A percentile compares a stretch with the other conserved stretches of the same genome.
Evolutionary conservation across 1,140 invertebrate genomes (phyloP).

Genomic region (Sarcophaga peregrina): DNA sequence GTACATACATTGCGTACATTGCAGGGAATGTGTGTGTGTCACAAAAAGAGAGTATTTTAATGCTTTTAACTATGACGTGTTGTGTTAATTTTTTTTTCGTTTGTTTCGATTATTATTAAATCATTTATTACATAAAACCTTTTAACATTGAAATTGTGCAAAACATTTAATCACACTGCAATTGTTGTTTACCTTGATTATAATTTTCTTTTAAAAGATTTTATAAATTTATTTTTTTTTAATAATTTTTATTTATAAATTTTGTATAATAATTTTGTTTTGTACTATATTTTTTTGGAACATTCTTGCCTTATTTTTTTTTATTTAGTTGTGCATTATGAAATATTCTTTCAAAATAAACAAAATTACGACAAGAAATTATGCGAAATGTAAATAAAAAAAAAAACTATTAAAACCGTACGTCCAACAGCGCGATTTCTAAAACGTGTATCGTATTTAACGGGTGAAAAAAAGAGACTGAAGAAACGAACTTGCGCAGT

Average conservation of each 20-base stretch:
- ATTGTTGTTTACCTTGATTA: neutral
- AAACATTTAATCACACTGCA: neutral
- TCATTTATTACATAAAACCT: neutral
- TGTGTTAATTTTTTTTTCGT: neutral
- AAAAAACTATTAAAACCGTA: neutral
- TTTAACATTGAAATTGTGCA: slow-evolving; percentile 21
- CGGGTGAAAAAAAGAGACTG: neutral
- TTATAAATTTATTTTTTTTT: neutral
- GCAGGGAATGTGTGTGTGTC: neutral
- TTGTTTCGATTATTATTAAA: neutral
- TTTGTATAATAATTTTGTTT: neutral
- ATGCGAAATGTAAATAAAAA: neutral
- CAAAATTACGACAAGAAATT: neutral
- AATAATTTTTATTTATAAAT: neutral
- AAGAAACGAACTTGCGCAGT: slow-evolving; percentile 2
- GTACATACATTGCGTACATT: neutral
- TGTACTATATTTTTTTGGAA: neutral
- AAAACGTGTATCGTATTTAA: neutral
- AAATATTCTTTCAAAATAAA: neutral
- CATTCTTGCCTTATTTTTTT: neutral
- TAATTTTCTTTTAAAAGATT: too few relatives aligned
- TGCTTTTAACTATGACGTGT: neutral
- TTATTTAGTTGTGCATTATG: neutral
- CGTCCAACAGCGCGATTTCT: neutral
- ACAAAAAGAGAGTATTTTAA: neutral